Evolutionary conservation across 2,113 vertebrate species (phyloP).

Genomic region (Epinephelus lanceolatus): DNA sequence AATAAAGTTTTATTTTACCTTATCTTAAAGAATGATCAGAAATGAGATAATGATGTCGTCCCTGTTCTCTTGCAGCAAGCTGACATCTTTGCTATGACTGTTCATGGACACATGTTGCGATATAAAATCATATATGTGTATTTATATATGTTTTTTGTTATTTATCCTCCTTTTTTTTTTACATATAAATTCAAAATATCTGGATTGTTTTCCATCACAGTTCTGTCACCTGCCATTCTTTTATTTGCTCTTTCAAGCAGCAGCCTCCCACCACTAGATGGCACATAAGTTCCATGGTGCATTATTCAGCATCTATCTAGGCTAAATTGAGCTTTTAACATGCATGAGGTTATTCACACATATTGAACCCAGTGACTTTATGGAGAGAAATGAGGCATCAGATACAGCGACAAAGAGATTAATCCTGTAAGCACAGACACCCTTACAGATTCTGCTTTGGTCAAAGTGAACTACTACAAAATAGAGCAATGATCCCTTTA

Average conservation of each 20-base stretch:
- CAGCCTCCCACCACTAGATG: constrained; percentile 67
- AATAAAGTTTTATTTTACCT: too few species aligned
- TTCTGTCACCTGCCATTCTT: not conserved
- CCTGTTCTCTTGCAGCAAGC: not conserved
- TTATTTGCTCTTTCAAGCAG: not conserved
- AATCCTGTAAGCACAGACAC: not conserved
- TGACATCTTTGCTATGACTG: not conserved
- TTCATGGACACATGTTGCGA: not conserved
- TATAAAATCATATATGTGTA: not conserved
- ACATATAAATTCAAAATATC: not conserved
- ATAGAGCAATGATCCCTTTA: constrained; percentile 1
- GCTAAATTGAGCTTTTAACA: constrained; percentile 51
- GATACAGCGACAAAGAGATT: constrained; percentile 3
- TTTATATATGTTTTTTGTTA: not conserved
- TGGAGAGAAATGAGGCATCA: constrained; percentile 23
- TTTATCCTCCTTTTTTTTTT: not conserved
- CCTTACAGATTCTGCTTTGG: constrained; percentile 15
- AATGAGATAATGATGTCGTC: not conserved
- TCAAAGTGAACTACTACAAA: constrained; percentile 8
- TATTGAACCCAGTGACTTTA: constrained; percentile 37
- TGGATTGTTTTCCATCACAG: not conserved
- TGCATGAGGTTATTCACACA: constrained; percentile 43
- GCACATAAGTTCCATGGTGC: constrained; percentile 41
- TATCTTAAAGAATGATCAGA: not conserved
- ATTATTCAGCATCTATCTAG: not conserved